Evolutionary conservation across 2,888 invertebrate genomes (phyloP).

Genomic region (Euphydryas editha): DNA sequence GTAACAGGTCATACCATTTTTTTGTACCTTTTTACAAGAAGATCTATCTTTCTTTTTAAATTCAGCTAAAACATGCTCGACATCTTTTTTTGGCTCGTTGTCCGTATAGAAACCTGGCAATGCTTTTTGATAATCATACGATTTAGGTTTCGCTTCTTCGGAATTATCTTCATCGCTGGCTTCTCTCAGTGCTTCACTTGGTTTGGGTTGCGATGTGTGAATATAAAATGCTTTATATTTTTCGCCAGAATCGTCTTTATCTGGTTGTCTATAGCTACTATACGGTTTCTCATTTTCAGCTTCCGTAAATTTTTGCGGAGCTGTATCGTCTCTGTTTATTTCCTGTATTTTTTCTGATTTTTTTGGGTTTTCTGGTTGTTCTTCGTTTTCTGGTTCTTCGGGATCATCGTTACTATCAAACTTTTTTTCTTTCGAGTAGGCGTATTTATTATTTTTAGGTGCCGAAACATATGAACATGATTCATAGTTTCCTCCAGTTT

Average conservation of each 20-base stretch:
- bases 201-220: slow-evolving; percentile 66
- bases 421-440: slow-evolving; percentile 86
- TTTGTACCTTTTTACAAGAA: slow-evolving; percentile 87
- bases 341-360: slow-evolving; percentile 66
- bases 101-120: slow-evolving; percentile 79
- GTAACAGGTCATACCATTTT: slow-evolving; percentile 90
- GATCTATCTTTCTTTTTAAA: slow-evolving; percentile 89
- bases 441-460: slow-evolving; percentile 88
- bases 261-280: slow-evolving; percentile 56
- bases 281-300: slow-evolving; percentile 57
- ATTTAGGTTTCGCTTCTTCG: slow-evolving; percentile 65
- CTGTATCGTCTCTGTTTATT: slow-evolving; percentile 55
- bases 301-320: slow-evolving; percentile 57
- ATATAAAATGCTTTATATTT: slow-evolving; percentile 75
- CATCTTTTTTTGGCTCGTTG: slow-evolving; percentile 85
- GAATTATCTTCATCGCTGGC: slow-evolving; percentile 62
- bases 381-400: slow-evolving; percentile 72
- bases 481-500: slow-evolving; percentile 90
- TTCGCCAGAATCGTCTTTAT: slow-evolving; percentile 57
- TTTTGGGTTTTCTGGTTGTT: slow-evolving; percentile 64
- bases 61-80: slow-evolving; percentile 88
- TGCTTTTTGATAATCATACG: slow-evolving; percentile 77
- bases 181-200: slow-evolving; percentile 68
- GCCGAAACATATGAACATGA: slow-evolving; percentile 91
- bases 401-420: slow-evolving; percentile 84